Evolutionary conservation across 2,797 vertebrate genomes (phyloP).

Genomic region (Siniperca obscura): DNA sequence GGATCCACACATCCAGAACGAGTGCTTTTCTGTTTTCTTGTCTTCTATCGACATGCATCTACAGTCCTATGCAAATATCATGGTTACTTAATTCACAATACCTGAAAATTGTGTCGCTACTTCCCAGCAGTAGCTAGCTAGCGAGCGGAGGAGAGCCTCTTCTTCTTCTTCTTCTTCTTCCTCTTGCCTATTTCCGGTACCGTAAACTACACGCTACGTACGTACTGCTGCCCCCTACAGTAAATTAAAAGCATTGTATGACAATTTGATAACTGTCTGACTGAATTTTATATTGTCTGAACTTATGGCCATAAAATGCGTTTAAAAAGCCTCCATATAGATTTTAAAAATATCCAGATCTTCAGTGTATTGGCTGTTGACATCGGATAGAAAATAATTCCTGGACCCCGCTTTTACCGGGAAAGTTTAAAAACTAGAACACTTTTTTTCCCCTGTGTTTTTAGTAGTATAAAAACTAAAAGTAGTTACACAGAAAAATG

Average conservation of each 20-base stretch:
- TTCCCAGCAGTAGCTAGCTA: conserved; percentile 73
- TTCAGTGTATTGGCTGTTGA: too few species aligned
- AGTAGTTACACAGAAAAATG: too few species aligned
- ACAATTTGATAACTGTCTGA: neutral
- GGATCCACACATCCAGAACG: neutral
- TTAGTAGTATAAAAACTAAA: too few species aligned
- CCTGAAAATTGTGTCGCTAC: conserved; percentile 72
- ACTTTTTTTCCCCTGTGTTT: too few species aligned
- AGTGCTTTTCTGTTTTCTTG: neutral
- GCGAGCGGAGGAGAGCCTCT: conserved; percentile 49
- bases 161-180: conserved; percentile 36
- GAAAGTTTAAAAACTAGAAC: too few species aligned
- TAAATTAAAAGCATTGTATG: neutral
- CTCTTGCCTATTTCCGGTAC: conserved; percentile 32
- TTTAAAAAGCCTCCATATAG: neutral
- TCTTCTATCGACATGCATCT: neutral
- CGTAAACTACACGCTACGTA: neutral
- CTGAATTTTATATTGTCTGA: neutral
- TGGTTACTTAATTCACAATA: conserved; percentile 48
- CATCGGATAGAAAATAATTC: too few species aligned
- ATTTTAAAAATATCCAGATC: too few species aligned
- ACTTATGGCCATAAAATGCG: neutral
- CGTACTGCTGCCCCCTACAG: conserved; percentile 41
- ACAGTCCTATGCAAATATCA: neutral
- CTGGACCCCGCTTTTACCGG: too few species aligned